Conservation (phyloP, 1,140 invertebrate genomes). For the Zaprionus africanus region DNA sequence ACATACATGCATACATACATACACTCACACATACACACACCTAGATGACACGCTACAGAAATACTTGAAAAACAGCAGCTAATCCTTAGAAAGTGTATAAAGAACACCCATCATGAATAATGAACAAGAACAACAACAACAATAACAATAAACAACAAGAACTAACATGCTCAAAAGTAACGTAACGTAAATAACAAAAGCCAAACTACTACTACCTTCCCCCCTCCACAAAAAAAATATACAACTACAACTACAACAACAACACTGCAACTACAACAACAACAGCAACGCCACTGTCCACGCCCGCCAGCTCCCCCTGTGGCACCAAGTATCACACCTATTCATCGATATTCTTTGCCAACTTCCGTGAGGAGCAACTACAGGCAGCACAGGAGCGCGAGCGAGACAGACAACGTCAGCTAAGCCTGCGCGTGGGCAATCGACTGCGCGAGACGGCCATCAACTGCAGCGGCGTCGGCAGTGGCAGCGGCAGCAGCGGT, state of each 20-base stretch:
- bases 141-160: conserved; percentile 56
- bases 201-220: conserved; percentile 82
- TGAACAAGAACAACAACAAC: conserved; percentile 44
- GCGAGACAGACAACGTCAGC: conserved; percentile 63
- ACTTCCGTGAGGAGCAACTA: conserved; percentile 77
- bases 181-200: conserved; percentile 84
- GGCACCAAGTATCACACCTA: conserved; percentile 83
- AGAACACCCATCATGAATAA: conserved; percentile 64
- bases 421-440: conserved; percentile 70
- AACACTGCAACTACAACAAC: conserved; percentile 49
- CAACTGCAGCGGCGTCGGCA: conserved; percentile 61
- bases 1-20: conserved; percentile 30
- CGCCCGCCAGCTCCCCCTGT: conserved; percentile 79
- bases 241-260: conserved; percentile 30
- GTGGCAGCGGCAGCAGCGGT: conserved; percentile 19
- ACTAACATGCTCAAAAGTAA: conserved; percentile 77
- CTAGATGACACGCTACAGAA: conserved; percentile 31
- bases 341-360: conserved; percentile 83
- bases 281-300: conserved; percentile 81
- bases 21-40: conserved; percentile 41
- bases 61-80: conserved; percentile 65
- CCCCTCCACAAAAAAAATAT: conserved; percentile 55
- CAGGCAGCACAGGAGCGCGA: conserved; percentile 71
- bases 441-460: conserved; percentile 78
- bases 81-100: conserved; percentile 75